Base-by-base conservation (phyloP, 2,888 invertebrate genomes). In the Scaptodrosophila latifasciaeformis region DNA sequence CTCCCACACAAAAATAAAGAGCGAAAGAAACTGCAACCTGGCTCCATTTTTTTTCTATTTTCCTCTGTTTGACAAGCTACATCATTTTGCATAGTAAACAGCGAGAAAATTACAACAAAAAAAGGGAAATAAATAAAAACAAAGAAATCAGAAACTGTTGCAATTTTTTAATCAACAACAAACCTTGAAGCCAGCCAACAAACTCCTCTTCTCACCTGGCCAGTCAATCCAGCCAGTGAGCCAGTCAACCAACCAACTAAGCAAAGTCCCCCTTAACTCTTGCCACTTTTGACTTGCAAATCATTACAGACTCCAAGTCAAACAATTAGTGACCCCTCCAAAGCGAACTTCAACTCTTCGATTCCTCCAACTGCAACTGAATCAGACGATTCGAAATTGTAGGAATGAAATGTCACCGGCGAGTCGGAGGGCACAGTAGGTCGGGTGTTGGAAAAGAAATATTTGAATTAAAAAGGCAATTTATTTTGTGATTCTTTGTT, bases 261-360 rank as follows among this genome's bases (percentile, higher is more conserved):
- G n/a, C n/a, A n/a, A n/a, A n/a, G n/a, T n/a, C n/a, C n/a, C n/a
- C n/a, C n/a, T n/a, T n/a, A n/a, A n/a, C n/a, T n/a, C n/a, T 10
- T 45, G 46, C 18, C 13, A 46, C 30, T 12, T 74, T 74, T 74
- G 72, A 77, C 72, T 74, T 77, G 72, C 72, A 74, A 74, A 74
- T 74, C 77, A 74, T 74, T 74, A 74, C 78, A 75, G 69, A 75
- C 74, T 69, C 69, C 3, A 75, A 71, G 69, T 77, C 78, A 74
- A 74, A 78, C 78, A 74, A 74, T 77, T 74, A 74, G 78, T 78
- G 76, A 69, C 71, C 71, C 68, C 69, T 75, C 65, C 56, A 78
- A 67, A 43, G 15, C 10, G 42, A 15, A 12, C 42, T 21, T 18
- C 9, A 7, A 7, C 4, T 3, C 24, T 24, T 3, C 24, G 4